Conservation (phyloP, 2,797 vertebrate species). For the Emys orbicularis region DNA sequence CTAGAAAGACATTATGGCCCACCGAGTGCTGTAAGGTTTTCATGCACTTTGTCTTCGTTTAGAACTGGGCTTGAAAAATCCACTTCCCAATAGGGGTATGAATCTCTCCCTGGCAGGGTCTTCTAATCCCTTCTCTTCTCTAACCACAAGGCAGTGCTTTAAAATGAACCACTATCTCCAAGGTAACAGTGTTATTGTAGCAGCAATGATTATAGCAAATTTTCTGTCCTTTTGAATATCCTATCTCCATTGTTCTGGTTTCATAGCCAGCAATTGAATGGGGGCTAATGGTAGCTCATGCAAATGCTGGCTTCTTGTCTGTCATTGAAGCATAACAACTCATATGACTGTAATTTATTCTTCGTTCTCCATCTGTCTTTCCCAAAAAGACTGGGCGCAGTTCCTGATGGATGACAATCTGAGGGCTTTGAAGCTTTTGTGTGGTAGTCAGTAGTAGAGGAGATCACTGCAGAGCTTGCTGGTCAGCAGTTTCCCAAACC, state of each 20-base stretch:
- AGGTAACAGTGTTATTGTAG: background rate
- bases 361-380: accelerated
- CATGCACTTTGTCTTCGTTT: background rate
- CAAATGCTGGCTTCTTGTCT: accelerated
- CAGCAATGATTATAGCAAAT: background rate
- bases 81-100: background rate
- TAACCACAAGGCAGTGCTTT: background rate
- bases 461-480: background rate
- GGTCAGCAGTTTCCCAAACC: background rate
- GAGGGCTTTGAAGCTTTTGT: background rate
- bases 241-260: accelerated
- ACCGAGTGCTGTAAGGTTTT: background rate
- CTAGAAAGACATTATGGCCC: background rate
- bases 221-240: accelerated
- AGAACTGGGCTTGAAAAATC: background rate
- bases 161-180: background rate
- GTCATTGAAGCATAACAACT: accelerated
- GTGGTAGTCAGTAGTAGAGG: background rate
- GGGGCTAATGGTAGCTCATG: background rate
- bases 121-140: background rate
- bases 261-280: accelerated
- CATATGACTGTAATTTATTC: background rate
- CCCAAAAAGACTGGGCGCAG: background rate
- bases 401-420: accelerated
- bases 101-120: background rate